Evolutionary conservation across 2,888 invertebrate genomes (phyloP), one percentile per base, ranked within the genome.

Genomic region (Zele albiditarsus): DNA sequence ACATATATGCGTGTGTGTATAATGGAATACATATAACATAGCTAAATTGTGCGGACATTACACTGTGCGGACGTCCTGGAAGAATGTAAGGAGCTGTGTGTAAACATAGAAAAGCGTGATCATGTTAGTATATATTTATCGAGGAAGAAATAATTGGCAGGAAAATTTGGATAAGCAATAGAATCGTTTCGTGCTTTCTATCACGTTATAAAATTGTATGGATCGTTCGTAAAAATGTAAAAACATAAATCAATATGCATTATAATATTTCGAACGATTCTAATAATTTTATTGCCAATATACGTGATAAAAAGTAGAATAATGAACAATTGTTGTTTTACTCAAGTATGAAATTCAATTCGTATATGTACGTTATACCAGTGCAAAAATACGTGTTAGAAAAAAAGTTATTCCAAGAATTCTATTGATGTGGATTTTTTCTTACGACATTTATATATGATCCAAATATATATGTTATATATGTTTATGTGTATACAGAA

Each of bases 51-150:
- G 66, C 66, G 63, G 14, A 71, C 20, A 33, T 66, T 42, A n/a
- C 20, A 63, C 63, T 38, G 63, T 63, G 63, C 63, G 16, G 6
- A 65, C 71, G 62, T 68, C 53, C 28, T 53, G 53, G n/a, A 20
- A 10, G 27, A 53, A 14, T 68, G n/a, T 57, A 23, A 57, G 23
- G 33, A 31, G 65, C 65, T 66, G 53, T 68, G 46, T 71, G 27
- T 53, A 20, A 12, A 57, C n/a, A 33, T 38, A 53, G 58, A 66
- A 58, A 72, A 72, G 72, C 72, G 65, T 72, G 66, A 66, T 66
- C 28, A 53, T 71, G 57, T 65, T 71, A 46, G 71, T 49, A 28
- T 53, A 53, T 16, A 65, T 65, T 12, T 12, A 38, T 38, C 38
- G 38, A 38, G 23, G 38, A 25, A 25, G 4, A 58, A n/a, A n/a